Conservation (phyloP, 2,113 vertebrate genomes). For the Mugil cephalus region DNA sequence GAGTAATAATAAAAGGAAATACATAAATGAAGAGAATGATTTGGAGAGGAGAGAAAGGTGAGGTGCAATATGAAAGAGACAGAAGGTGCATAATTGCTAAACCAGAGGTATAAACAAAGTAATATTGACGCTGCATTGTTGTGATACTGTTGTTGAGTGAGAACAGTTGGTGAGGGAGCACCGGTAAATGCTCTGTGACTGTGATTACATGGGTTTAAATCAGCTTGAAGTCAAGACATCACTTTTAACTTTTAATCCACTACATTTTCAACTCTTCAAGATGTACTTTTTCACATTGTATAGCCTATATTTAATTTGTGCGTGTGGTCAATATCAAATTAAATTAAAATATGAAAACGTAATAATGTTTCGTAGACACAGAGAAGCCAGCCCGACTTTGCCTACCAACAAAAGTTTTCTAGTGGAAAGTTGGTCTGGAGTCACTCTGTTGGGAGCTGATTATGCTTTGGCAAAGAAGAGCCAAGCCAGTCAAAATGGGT, state of each 20-base stretch:
- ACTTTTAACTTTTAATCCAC: constrained; percentile 6
- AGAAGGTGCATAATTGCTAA: constrained; percentile 21
- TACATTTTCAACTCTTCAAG: background rate
- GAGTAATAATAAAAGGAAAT: constrained; percentile 17
- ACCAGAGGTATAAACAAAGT: constrained; percentile 22
- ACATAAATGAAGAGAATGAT: constrained; percentile 32
- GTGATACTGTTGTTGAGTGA: constrained; percentile 4
- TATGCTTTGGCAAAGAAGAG: too few species aligned
- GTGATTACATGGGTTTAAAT: constrained; percentile 9
- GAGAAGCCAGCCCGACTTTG: too few species aligned
- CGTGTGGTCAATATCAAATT: too few species aligned
- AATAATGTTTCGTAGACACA: too few species aligned
- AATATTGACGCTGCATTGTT: background rate
- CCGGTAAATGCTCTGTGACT: constrained; percentile 10
- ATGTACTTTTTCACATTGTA: background rate
- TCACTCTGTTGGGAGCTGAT: too few species aligned
- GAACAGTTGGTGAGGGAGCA: constrained; percentile 9
- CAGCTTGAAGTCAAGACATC: background rate
- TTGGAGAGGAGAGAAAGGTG: constrained; percentile 12
- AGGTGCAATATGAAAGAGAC: constrained; percentile 1
- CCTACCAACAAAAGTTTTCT: too few species aligned
- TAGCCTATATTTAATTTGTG: too few species aligned
- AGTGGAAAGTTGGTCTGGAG: too few species aligned
- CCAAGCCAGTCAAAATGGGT: too few species aligned
- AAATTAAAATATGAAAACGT: too few species aligned